Evolutionary conservation across 2,113 vertebrate genomes (phyloP).

Genomic region (Urocynchramus pylzowi): DNA sequence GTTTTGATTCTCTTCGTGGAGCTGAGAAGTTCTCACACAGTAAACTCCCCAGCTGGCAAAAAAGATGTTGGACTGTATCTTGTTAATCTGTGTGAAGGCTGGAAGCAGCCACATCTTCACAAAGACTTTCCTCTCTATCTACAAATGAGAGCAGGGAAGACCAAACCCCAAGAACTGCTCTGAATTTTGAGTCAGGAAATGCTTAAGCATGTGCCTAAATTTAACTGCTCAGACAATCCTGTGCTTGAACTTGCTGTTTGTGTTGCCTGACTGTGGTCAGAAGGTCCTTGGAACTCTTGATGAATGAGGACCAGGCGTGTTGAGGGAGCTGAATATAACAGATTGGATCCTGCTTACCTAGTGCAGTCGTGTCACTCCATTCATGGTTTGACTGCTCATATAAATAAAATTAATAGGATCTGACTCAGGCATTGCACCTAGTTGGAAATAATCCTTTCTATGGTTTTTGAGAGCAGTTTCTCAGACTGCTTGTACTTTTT

Average conservation of each 20-base stretch:
- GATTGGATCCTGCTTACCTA: not conserved
- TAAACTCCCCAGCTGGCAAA: not conserved
- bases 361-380: not conserved
- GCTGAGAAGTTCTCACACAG: not conserved
- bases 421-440: not conserved
- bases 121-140: not conserved
- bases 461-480: not conserved
- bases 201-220: not conserved
- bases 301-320: not conserved
- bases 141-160: not conserved
- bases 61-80: not conserved
- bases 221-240: not conserved
- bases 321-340: not conserved
- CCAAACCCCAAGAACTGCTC: not conserved
- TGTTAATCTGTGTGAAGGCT: not conserved
- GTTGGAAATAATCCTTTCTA: slow-evolving; percentile 13
- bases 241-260: not conserved
- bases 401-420: slow-evolving; percentile 9
- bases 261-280: not conserved
- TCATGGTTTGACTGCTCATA: not conserved
- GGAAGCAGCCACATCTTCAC: not conserved
- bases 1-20: not conserved
- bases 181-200: not conserved
- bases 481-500: not conserved
- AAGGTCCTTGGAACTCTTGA: not conserved